Base-by-base conservation (phyloP, 2,797 vertebrate species). In the Sebastes hubbsi region DNA sequence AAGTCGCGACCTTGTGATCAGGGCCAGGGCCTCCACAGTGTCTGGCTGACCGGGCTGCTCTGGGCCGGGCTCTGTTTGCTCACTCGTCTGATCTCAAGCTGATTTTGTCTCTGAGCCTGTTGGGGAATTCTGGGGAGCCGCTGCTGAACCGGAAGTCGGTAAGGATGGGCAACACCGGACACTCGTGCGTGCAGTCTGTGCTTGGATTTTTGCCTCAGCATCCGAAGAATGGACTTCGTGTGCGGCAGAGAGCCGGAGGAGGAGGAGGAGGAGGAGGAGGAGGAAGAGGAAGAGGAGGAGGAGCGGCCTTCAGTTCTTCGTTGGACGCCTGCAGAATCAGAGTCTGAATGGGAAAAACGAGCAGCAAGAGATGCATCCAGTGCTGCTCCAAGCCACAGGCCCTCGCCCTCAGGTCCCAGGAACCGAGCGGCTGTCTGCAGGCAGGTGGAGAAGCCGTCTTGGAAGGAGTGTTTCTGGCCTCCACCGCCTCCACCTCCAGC, bases 1-100 rank as follows among this genome's bases (percentile, higher is more conserved):
- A 52, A 38, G 63, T 10, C 24, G 5, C 16, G 6, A 22, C 12
- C 8, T 61, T 63, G 1, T 13, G 72, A 70, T 95, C 80, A 96
- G 70, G 92, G 93, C 94, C 95, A 95, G 2, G 94, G 95, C 65
- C 95, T 95, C 94, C 95, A 95, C 82, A 95, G 20, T 12, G 82
- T 46, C 61, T 90, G 90, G 72, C 46, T 71, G 72, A 55, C 70
- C 0, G 83, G 72, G 11, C 12, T 20, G 72, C 49, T 82, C 75
- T 79, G 88, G 1, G 81, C 6, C 11, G 65, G 75, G 71, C 80
- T 75, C 72, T 72, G 70, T 79, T 90, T 81, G 55, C 9, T 11
- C 1, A 55, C 52, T 4, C 2, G 18, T 6, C 67, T 72, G 72
- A 68, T 55, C 25, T 80, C 70, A 0, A 74, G 70, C 54, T 24